Evolutionary conservation across 2,888 invertebrate species (phyloP).

Genomic region (Xestoiulus laeticollis): DNA sequence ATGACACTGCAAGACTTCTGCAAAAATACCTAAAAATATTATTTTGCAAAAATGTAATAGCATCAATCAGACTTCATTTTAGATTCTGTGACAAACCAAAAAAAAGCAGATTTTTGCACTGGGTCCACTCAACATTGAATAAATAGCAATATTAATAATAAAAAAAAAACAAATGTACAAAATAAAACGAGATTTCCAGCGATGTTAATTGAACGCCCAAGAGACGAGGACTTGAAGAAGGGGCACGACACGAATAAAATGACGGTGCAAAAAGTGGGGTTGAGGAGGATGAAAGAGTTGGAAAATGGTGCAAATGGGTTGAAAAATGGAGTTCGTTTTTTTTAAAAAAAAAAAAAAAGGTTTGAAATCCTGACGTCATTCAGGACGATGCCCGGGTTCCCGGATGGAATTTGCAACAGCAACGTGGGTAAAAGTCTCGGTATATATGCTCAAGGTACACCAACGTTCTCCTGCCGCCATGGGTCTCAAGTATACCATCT

Average conservation of each 20-base stretch:
- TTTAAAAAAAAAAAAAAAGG: conserved; percentile 2
- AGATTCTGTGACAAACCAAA: background rate
- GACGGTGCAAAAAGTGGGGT: background rate
- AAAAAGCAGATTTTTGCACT: background rate
- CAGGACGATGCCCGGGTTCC: conserved; percentile 41
- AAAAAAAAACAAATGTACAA: conserved; percentile 24
- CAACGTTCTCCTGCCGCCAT: background rate
- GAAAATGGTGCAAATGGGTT: conserved; percentile 14
- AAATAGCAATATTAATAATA: background rate
- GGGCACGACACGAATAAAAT: conserved; percentile 17
- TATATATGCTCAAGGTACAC: background rate
- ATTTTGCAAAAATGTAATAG: too few relatives aligned
- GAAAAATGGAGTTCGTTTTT: conserved; percentile 18
- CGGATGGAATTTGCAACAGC: background rate
- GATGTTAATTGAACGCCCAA: background rate
- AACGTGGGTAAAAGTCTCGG: background rate
- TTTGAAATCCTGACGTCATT: conserved; percentile 47
- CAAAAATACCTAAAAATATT: too few relatives aligned
- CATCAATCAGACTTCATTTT: background rate
- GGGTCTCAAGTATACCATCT: background rate
- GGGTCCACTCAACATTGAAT: background rate
- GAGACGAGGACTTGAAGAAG: conserved; percentile 16
- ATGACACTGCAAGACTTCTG: too few relatives aligned
- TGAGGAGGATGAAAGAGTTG: background rate
- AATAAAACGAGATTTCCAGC: background rate